phyloP scores from a whole-genome alignment of 2,797 vertebrate genomes.

The Oreochromis grahami region DNA sequence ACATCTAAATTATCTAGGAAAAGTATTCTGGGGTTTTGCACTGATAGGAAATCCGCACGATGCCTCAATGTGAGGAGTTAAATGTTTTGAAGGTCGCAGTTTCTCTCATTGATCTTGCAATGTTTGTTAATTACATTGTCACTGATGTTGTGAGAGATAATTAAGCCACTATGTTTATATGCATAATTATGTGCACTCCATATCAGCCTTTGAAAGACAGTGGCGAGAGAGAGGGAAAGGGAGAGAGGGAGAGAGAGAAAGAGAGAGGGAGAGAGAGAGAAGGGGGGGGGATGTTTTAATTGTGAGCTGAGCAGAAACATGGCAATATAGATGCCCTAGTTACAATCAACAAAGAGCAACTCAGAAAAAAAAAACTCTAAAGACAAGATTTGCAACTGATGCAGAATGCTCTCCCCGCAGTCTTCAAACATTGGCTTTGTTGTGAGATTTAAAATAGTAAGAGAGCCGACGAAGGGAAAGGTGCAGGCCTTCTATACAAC shows the following conservation, averaged over 20 bases:
- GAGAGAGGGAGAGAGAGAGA: constrained; percentile 51
- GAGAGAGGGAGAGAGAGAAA: constrained; percentile 38
- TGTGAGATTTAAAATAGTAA: constrained; percentile 57
- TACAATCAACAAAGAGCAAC: constrained; percentile 83
- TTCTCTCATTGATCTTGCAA: constrained; percentile 99
- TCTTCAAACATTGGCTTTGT: constrained; percentile 69
- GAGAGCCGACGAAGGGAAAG: constrained; percentile 48
- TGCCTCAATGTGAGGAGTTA: constrained; percentile 81
- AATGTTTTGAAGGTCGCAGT: constrained; percentile 99
- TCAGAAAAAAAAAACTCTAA: constrained; percentile 52
- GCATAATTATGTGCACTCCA: constrained; percentile 99
- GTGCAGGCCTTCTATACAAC: constrained; percentile 55
- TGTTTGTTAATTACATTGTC: constrained; percentile 99
- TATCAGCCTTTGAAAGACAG: constrained; percentile 91
- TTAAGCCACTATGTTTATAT: constrained; percentile 99
- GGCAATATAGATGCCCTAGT: constrained; percentile 85
- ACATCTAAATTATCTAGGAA: constrained; percentile 74
- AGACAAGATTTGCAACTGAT: constrained; percentile 73
- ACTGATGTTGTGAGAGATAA: constrained; percentile 99
- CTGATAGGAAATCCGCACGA: constrained; percentile 77
- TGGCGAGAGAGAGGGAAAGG: constrained; percentile 59
- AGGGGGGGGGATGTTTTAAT: constrained; percentile 75
- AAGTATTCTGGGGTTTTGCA: constrained; percentile 73
- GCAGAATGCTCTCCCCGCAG: constrained; percentile 59
- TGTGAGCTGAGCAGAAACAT: constrained; percentile 79